Evolutionary conservation across 1,140 invertebrate species (phyloP).

Genomic region (Trichogramma pretiosum): DNA sequence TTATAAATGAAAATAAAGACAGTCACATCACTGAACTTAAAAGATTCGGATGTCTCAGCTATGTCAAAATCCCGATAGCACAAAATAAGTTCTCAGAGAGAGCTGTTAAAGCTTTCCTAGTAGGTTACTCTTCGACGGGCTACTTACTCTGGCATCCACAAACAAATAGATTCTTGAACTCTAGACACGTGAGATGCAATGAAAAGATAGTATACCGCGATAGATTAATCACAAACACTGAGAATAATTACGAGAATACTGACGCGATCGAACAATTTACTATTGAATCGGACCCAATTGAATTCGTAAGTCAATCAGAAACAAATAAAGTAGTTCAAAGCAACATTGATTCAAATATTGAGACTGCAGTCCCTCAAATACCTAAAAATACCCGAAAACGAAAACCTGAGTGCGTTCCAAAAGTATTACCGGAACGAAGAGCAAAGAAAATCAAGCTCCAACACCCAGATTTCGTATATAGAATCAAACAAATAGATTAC

Average conservation of each 20-base stretch:
- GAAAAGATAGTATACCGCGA: too few relatives aligned
- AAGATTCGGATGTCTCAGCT: constrained; percentile 16
- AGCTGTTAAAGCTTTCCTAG: background rate
- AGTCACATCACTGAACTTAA: constrained; percentile 12
- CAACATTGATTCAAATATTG: background rate
- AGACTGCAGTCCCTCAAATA: too few relatives aligned
- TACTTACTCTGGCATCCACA: too few relatives aligned
- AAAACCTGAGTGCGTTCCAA: too few relatives aligned
- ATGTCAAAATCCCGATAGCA: background rate
- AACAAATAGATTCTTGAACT: background rate
- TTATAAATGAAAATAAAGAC: constrained; percentile 6
- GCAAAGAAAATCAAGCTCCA: background rate
- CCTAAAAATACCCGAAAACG: too few relatives aligned
- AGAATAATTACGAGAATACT: background rate
- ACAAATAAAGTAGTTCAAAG: background rate
- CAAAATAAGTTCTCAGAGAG: background rate
- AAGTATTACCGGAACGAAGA: background rate
- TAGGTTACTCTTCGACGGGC: background rate
- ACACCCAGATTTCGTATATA: background rate
- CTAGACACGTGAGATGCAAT: too few relatives aligned
- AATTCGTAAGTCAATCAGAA: background rate
- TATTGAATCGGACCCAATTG: background rate
- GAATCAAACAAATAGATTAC: background rate
- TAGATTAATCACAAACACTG: too few relatives aligned
- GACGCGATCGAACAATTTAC: background rate